Base-by-base conservation (phyloP, 1,140 invertebrate species). In the Xylocopa sonorina region DNA sequence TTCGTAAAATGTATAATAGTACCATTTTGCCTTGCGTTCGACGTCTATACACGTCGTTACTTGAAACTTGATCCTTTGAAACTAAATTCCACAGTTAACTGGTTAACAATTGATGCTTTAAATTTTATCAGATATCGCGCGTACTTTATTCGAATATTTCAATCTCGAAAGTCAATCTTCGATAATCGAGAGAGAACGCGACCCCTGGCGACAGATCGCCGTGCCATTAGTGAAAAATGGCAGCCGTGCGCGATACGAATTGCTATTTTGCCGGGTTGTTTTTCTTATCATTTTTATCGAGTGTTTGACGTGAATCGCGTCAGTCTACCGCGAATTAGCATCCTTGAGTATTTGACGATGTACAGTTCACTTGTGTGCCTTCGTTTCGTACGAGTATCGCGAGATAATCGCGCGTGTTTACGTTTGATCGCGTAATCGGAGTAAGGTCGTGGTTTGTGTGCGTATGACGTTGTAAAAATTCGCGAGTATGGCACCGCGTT, bases 401-500 rank as follows among this genome's bases (percentile, higher is more conserved):
- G 3, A 6, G 3, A 24, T 50, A 34, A 62, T 62, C 21, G 7
- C 9, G 12, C 9, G 18, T 4, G 7, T 67, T 21, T 21, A 18
- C 41, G 51, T 24, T 34, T 4, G 21, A 53, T n/a, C n/a, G n/a
- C n/a, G 16, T 16, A n/a, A 2, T 24, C 14, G 7, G 14, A 1
- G 41, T 4, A 12, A 12, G 14, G 43, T 27, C 38, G 6, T 16
- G n/a, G n/a, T 18, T 53, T 46, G n/a, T 43, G 38, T 21, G 38
- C 27, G 18, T 62, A 3, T 43, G 21, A 43, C 4, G 29, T 24
- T 41, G 3, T 2, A 2, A 10, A 43, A 60, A 29, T 41, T 71
- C 9, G 67, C 32, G 43, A 78, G 71, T 29, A 85, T 85, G 84
- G 73, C 80, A 41, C 27, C 14, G 12, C 62, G 43, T 78, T 62